A percentile compares a stretch with the other conserved stretches of the same genome.
These are phyloP conservation scores for Apomyelois bistriatella DNA, from an alignment of 2,888 invertebrate species.

Conservation along the genomic window DNA sequence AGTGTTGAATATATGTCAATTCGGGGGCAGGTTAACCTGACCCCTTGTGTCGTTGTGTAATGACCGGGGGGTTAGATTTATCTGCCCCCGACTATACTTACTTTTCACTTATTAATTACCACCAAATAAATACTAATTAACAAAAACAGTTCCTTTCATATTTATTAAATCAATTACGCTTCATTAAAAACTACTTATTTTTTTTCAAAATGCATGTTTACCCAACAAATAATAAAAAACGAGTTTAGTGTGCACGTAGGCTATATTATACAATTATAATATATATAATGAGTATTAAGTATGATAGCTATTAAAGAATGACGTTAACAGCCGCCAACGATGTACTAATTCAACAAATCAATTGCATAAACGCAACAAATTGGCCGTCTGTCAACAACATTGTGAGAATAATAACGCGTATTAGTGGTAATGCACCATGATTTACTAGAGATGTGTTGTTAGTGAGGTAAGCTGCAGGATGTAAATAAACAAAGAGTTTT, in stretches of 20 bases:
- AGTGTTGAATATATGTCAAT: too few relatives aligned
- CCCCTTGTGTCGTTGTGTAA: too few relatives aligned
- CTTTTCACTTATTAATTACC: too few relatives aligned
- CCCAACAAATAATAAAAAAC: neutral
- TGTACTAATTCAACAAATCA: neutral
- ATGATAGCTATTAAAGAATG: neutral
- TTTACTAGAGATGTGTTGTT: neutral
- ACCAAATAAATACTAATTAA: too few relatives aligned
- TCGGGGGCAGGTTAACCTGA: too few relatives aligned
- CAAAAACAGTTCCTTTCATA: too few relatives aligned
- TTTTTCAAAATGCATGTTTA: neutral
- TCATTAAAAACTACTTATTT: too few relatives aligned
- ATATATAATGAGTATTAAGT: neutral
- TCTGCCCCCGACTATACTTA: too few relatives aligned
- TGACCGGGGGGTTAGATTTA: too few relatives aligned
- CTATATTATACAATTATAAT: too few relatives aligned
- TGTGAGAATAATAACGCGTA: neutral
- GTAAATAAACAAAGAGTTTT: neutral
- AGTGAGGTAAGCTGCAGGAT: neutral
- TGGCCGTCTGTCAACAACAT: neutral
- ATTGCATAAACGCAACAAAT: constrained; percentile 1
- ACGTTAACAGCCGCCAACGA: neutral
- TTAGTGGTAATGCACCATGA: neutral
- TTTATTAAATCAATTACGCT: too few relatives aligned
- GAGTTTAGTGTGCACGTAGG: neutral